These are phyloP conservation scores for Alouatta palliata DNA, from an alignment of 2,113 vertebrate species.

Conservation along the genomic window DNA sequence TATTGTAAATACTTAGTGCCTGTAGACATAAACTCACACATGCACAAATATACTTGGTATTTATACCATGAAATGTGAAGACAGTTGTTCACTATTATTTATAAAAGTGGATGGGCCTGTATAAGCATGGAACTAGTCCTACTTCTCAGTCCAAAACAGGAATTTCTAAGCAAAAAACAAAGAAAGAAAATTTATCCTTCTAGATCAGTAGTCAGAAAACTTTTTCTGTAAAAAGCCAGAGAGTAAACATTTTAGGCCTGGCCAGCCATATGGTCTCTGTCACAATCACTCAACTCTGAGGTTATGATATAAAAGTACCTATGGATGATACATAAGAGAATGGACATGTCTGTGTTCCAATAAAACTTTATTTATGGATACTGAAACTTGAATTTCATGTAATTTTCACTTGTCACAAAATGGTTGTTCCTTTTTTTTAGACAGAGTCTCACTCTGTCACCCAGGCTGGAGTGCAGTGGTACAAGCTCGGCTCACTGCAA, in stretches of 20 bases:
- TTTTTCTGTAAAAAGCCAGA: constrained; percentile 1
- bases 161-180: constrained; percentile 2
- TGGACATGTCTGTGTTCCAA: not conserved
- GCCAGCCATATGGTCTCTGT: not conserved
- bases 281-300: not conserved
- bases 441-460: no score
- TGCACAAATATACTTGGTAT: not conserved
- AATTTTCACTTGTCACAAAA: constrained; percentile 38
- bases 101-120: not conserved
- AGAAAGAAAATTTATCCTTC: constrained; percentile 1
- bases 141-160: not conserved
- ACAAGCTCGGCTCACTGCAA: no score
- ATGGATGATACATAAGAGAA: not conserved
- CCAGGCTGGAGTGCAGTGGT: no score
- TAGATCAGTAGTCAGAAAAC: not conserved
- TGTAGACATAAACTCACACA: not conserved
- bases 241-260: constrained; percentile 33
- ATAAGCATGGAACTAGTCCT: not conserved
- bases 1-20: constrained; percentile 40
- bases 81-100: constrained; percentile 24
- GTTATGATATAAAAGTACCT: not conserved
- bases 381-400: constrained; percentile 11
- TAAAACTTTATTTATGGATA: constrained; percentile 40
- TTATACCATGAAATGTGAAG: not conserved
- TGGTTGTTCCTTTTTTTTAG: not conserved